Evolutionary conservation across 2,797 vertebrate genomes (phyloP).

Genomic region (Coluber constrictor): DNA sequence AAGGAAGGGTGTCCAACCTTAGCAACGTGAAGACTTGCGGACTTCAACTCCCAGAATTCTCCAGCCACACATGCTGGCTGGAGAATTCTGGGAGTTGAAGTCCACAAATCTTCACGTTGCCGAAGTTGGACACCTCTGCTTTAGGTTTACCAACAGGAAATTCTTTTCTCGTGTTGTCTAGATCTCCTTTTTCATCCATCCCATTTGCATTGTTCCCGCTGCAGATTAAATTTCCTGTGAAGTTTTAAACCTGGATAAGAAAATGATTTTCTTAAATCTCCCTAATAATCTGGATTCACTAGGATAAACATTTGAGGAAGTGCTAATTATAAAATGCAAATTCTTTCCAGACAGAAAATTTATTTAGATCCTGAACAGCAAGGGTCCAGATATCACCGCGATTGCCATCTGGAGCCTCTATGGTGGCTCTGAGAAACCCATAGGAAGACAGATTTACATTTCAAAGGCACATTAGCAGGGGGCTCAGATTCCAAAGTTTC

Average conservation of each 20-base stretch:
- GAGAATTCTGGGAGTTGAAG: background rate
- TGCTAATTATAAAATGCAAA: slow-evolving; percentile 12
- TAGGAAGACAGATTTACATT: background rate
- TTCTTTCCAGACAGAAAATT: background rate
- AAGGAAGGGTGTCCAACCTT: background rate
- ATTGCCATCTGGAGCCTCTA: background rate
- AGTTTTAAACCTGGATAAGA: background rate
- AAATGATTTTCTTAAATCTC: background rate
- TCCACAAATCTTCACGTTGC: background rate
- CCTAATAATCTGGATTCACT: background rate
- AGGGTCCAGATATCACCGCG: background rate
- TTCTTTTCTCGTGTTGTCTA: background rate
- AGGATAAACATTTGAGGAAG: background rate
- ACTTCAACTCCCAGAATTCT: background rate
- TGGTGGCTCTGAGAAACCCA: background rate
- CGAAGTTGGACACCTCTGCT: background rate
- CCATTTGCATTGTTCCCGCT: background rate
- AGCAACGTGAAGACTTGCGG: background rate
- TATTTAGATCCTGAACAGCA: background rate
- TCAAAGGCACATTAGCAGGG: background rate
- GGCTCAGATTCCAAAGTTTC: background rate
- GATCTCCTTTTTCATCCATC: background rate
- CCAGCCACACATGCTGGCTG: background rate
- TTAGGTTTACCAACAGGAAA: background rate
- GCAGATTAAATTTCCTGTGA: background rate